These are phyloP conservation scores for Eupithecia subfuscata DNA, from an alignment of 2,888 invertebrate species.

Conservation along the genomic window DNA sequence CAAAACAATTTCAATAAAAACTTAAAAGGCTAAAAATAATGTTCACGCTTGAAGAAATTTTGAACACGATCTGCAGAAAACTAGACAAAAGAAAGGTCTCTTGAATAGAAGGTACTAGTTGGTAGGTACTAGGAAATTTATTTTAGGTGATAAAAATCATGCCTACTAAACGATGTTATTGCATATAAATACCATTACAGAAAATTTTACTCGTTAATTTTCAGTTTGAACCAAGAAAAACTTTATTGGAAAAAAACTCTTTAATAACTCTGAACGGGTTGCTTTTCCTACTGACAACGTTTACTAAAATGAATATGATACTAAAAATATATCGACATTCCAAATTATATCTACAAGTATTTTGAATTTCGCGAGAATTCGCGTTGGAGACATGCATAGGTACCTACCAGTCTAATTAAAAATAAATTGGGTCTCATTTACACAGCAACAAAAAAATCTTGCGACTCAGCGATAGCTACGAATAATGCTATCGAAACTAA, in stretches of 20 bases:
- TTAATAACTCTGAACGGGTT: not conserved
- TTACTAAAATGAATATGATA: not conserved
- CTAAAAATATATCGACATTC: not conserved
- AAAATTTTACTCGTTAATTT: not conserved
- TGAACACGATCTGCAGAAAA: not conserved
- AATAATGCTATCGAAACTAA: slow-evolving; percentile 11
- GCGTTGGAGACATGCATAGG: not conserved
- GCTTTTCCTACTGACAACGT: not conserved
- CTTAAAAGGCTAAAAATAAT: not conserved
- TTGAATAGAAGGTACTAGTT: too few relatives aligned
- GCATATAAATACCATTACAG: not conserved
- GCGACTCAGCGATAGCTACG: not conserved
- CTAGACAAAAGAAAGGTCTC: not conserved
- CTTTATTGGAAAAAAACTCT: too few relatives aligned
- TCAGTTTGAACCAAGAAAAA: not conserved
- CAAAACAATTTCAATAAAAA: slow-evolving; percentile 3
- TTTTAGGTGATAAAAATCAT: too few relatives aligned
- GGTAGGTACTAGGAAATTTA: too few relatives aligned
- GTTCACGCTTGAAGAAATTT: not conserved
- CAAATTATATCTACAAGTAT: not conserved
- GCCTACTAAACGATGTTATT: not conserved
- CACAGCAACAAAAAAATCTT: not conserved
- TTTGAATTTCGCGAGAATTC: not conserved
- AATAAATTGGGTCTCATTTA: not conserved
- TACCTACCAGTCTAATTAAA: not conserved